phyloP scores from a whole-genome alignment of 2,888 invertebrate genomes.

The Thera britannica region DNA sequence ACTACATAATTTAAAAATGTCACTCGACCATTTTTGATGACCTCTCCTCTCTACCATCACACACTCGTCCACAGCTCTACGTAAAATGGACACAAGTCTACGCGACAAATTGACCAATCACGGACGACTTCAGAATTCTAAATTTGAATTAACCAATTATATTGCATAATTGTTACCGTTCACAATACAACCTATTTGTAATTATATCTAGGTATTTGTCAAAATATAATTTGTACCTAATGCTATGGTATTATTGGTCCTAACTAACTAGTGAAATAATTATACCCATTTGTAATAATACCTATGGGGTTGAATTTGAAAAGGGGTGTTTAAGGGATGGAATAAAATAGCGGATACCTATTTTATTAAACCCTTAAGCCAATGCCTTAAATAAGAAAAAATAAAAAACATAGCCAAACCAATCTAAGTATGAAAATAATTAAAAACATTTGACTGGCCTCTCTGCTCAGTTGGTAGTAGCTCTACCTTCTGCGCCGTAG shows the following conservation, averaged over 20 bases:
- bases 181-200: slow-evolving; percentile 16
- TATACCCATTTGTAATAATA: not conserved
- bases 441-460: too few species aligned
- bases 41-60: not conserved
- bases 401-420: too few species aligned
- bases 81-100: not conserved
- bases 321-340: not conserved
- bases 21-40: slow-evolving; percentile 9
- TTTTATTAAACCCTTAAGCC: too few species aligned
- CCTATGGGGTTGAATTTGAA: not conserved
- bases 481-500: too few species aligned
- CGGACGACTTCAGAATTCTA: slow-evolving; percentile 49
- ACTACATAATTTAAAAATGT: slow-evolving; percentile 7
- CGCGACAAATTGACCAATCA: slow-evolving; percentile 50
- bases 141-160: slow-evolving; percentile 65
- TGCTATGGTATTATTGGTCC: slow-evolving; percentile 6
- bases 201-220: slow-evolving; percentile 33
- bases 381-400: too few species aligned
- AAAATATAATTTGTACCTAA: slow-evolving; percentile 11
- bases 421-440: too few species aligned
- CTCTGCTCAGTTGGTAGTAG: too few species aligned
- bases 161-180: slow-evolving; percentile 52
- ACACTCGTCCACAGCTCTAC: not conserved
- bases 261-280: not conserved
- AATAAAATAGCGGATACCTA: not conserved